Percentiles rank a stretch among this genome's conserved stretches.
Conservation (phyloP, 2,113 vertebrate genomes). For the Turnix velox region DNA sequence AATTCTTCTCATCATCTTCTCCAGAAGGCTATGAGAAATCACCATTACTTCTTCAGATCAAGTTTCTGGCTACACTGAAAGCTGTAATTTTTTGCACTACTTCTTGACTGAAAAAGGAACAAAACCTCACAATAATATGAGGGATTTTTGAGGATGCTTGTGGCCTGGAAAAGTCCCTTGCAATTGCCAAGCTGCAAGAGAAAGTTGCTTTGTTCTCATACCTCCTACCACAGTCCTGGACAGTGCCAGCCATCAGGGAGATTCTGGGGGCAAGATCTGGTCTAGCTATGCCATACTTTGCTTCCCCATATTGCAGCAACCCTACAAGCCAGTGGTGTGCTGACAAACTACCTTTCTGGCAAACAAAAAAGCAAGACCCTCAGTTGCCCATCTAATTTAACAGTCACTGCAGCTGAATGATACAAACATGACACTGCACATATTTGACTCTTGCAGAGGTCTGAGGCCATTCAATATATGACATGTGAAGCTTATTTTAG, state of each 20-base stretch:
- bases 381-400: rapidly evolving
- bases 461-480: not conserved
- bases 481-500: not conserved
- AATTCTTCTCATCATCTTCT: no score
- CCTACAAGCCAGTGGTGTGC: rapidly evolving
- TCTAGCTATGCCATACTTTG: not conserved
- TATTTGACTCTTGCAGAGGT: rapidly evolving
- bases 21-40: not conserved
- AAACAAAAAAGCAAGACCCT: not conserved
- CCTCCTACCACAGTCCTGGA: not conserved
- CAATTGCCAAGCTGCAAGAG: not conserved
- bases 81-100: not conserved
- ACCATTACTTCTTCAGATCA: not conserved
- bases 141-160: not conserved
- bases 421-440: not conserved
- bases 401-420: not conserved
- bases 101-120: not conserved
- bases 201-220: not conserved
- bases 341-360: not conserved
- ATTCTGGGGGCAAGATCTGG: rapidly evolving
- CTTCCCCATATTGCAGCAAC: rapidly evolving
- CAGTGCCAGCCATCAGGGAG: not conserved
- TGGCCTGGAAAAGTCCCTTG: not conserved
- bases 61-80: not conserved
- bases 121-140: not conserved